Evolutionary conservation across 1,140 invertebrate species (phyloP).

Genomic region (Scaptomyza hsui): DNA sequence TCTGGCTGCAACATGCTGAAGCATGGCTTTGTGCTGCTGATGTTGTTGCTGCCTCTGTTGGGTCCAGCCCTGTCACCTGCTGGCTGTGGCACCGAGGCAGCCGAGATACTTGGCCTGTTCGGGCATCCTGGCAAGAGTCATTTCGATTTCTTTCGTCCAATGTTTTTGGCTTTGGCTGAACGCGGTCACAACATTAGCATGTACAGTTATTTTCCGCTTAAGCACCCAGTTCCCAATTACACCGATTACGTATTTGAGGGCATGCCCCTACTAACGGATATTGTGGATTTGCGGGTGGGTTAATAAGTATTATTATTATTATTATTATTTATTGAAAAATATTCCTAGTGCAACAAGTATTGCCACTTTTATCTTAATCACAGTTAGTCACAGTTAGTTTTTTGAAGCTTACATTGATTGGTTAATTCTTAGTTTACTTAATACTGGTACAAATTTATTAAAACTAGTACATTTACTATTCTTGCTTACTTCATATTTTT

Average conservation of each 20-base stretch:
- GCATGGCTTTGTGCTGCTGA: background rate
- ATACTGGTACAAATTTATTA: no score
- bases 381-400: no score
- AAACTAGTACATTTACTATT: no score
- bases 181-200: conserved; percentile 88
- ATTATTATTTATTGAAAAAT: no score
- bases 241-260: conserved; percentile 85
- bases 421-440: no score
- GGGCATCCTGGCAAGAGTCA: conserved; percentile 88
- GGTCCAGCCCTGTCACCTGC: conserved; percentile 1
- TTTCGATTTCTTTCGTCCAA: conserved; percentile 88
- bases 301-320: background rate
- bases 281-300: conserved; percentile 71
- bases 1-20: conserved; percentile 13
- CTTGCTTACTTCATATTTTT: no score
- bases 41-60: conserved; percentile 13
- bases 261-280: conserved; percentile 74
- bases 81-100: conserved; percentile 16
- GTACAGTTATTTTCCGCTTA: conserved; percentile 87
- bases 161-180: conserved; percentile 86
- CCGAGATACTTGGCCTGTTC: conserved; percentile 86
- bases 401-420: no score
- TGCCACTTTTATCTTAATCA: no score
- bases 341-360: no score
- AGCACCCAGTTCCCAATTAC: conserved; percentile 85